phyloP scores from a whole-genome alignment of 2,113 vertebrate genomes.

The human (Homo sapiens) region DNA sequence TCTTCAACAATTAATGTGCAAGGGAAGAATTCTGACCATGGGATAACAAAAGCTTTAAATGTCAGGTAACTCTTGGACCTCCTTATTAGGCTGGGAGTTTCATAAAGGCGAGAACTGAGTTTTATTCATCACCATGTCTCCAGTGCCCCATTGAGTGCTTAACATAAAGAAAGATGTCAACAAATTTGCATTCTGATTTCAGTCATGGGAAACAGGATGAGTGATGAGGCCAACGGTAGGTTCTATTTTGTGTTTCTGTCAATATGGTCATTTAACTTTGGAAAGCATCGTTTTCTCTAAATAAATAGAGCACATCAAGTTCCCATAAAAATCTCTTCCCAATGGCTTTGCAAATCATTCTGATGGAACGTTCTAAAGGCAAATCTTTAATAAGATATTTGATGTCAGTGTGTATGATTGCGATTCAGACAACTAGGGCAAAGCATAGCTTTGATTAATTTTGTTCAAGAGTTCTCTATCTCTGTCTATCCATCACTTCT shows the following conservation, averaged over 20 bases:
- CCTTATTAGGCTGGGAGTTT: neutral
- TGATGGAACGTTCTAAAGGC: neutral
- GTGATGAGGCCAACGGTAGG: neutral
- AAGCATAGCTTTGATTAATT: conserved; percentile 12
- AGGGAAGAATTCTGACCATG: neutral
- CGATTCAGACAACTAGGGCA: conserved; percentile 42
- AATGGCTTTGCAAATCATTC: neutral
- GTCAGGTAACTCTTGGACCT: neutral
- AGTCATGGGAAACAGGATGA: neutral
- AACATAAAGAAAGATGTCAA: neutral
- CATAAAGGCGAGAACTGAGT: neutral
- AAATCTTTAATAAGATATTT: conserved; percentile 35
- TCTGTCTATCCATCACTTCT: neutral
- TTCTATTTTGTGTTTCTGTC: neutral
- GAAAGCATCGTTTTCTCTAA: conserved; percentile 43
- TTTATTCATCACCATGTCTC: neutral
- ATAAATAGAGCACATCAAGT: neutral
- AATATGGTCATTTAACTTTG: neutral
- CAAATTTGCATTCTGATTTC: neutral
- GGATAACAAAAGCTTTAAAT: neutral
- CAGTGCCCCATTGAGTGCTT: neutral
- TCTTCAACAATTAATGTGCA: neutral
- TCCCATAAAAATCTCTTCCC: neutral
- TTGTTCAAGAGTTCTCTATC: neutral
- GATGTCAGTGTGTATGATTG: neutral